Conservation (phyloP, 2,113 vertebrate genomes). For the Psophia crepitans region DNA sequence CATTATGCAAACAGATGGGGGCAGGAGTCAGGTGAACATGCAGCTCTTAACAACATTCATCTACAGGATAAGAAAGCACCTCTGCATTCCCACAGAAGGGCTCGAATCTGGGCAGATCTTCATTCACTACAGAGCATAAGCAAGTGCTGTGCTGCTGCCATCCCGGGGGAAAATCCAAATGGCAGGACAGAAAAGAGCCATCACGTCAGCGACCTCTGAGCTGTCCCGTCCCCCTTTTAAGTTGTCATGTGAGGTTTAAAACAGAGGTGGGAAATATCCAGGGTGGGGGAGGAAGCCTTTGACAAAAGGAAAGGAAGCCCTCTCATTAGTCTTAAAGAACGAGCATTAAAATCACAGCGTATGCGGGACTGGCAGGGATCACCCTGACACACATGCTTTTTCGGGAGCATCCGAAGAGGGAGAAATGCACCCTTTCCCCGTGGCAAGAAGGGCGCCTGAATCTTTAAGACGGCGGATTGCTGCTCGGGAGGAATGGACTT, state of each 20-base stretch:
- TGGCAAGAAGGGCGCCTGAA: not conserved
- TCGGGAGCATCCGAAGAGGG: not conserved
- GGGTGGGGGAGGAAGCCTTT: not conserved
- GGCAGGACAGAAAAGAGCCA: not conserved
- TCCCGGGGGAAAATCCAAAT: not conserved
- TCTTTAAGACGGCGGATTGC: not conserved
- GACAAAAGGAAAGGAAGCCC: not conserved
- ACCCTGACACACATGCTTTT: not conserved
- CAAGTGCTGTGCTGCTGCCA: not conserved
- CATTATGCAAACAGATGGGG: slow-evolving; percentile 36
- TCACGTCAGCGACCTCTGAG: not conserved
- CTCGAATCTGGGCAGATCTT: not conserved
- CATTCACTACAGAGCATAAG: not conserved
- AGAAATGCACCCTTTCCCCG: not conserved
- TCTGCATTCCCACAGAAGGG: not conserved
- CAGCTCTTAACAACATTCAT: not conserved
- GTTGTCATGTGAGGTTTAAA: slow-evolving; percentile 9
- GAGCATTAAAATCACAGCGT: not conserved
- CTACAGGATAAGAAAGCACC: not conserved
- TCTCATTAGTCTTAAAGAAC: not conserved
- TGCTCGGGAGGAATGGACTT: slow-evolving; percentile 1
- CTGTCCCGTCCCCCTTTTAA: not conserved
- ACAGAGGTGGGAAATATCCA: not conserved
- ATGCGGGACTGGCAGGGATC: not conserved
- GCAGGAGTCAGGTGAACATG: slow-evolving; percentile 38